A percentile compares a stretch with the other conserved stretches of the same genome.
Conservation (phyloP, 2,888 invertebrate genomes). For the Tanytarsus gracilentus region DNA sequence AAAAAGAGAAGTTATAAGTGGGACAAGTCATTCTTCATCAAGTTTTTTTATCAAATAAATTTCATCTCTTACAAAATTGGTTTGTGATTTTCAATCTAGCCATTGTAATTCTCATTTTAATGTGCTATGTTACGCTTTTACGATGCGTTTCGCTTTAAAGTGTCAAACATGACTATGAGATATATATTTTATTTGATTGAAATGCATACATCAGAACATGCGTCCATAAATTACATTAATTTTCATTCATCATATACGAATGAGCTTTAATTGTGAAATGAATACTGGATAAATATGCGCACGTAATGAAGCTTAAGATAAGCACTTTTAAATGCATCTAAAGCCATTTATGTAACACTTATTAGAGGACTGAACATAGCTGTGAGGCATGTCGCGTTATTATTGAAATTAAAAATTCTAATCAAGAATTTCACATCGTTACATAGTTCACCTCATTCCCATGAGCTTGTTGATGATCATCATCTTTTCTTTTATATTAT, state of each 20-base stretch:
- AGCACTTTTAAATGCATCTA: not conserved
- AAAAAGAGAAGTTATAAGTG: conserved; percentile 11
- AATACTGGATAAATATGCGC: too few relatives aligned
- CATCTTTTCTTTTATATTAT: too few relatives aligned
- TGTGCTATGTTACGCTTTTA: not conserved
- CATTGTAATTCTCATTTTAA: not conserved
- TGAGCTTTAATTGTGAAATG: not conserved
- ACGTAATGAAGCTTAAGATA: too few relatives aligned
- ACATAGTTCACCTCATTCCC: too few relatives aligned
- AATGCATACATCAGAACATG: too few relatives aligned
- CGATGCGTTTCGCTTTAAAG: not conserved
- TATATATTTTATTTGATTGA: not conserved
- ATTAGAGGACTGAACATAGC: too few relatives aligned
- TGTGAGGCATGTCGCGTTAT: too few relatives aligned
- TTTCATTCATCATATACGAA: conserved; percentile 7
- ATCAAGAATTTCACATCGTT: too few relatives aligned
- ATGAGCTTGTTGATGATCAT: too few relatives aligned
- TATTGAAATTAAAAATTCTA: too few relatives aligned
- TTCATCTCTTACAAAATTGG: conserved; percentile 23
- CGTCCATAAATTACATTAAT: not conserved
- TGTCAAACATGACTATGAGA: not conserved
- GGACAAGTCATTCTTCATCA: conserved; percentile 29
- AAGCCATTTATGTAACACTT: too few relatives aligned
- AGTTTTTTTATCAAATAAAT: conserved; percentile 23
- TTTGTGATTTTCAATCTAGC: conserved; percentile 22